Base-by-base conservation (phyloP, 1,140 invertebrate species). In the Pseudomyrmex dendroicus region DNA sequence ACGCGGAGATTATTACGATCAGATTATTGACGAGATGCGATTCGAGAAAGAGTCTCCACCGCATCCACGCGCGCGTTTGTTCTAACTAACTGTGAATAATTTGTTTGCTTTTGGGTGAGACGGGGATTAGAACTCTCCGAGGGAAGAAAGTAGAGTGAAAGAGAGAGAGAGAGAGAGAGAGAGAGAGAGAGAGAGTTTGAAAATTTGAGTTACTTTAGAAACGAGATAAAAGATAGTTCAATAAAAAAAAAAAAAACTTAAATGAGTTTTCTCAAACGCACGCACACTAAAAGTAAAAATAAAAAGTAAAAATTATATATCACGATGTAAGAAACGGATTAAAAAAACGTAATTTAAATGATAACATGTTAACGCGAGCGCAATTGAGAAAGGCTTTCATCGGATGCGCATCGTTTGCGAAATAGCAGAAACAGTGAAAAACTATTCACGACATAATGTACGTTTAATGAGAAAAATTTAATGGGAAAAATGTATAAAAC, bases 1-100 rank as follows among this genome's bases (percentile, higher is more conserved):
- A 22, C 25, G 10, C 50, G 44, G 5, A 78, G 76, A 82, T 84
- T 82, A 84, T 84, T 80, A 84, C 73, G 46, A 25, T 48, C 25
- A 50, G 63, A 83, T 83, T 80, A 78, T 84, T 76, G 74, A 63
- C 22, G 74, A 78, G 48, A 25, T 54, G 76, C 64, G 52, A 78
- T 17, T 25, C 76, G 35, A 35, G 35, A 35, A 5, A 35, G 35
- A 35, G 35, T 7, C 3, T 35, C 35, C 7, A 35, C 35, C 76
- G n/a, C 74, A 44, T 64, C 46, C 50, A 48, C 54, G 35, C 12
- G 68, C 10, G 67, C 35, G 35, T 35, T 48, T 22, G 48, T 25
- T 35, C 50, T 70, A 62, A 82, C 68, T 46, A 82, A 73, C 70
- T 82, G 57, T 73, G n/a, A 73, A 73, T 73, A 73, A 78, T 59